Percentiles rank a stretch among this genome's conserved stretches.
Evolutionary conservation across 2,113 vertebrate genomes (phyloP).

Genomic region (Mormyrus iriodes): DNA sequence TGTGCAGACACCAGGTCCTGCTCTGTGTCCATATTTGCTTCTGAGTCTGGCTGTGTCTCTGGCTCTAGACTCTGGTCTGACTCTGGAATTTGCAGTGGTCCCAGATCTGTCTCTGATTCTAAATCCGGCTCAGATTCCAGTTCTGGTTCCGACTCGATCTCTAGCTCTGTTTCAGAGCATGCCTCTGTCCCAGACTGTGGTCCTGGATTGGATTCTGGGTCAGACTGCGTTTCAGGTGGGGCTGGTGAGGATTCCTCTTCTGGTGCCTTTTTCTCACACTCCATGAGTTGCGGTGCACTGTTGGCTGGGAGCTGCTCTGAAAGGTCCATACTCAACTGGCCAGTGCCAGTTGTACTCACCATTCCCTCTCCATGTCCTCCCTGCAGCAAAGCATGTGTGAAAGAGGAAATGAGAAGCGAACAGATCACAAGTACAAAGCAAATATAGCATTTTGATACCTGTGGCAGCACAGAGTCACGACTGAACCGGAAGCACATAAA

Average conservation of each 20-base stretch:
- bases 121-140: conserved; percentile 31
- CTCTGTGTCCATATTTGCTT: conserved; percentile 42
- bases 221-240: neutral
- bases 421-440: neutral
- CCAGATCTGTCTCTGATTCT: conserved; percentile 14
- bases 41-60: neutral
- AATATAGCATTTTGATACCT: neutral
- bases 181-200: conserved; percentile 42
- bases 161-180: conserved; percentile 41
- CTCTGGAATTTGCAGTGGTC: conserved; percentile 37
- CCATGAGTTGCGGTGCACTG: neutral
- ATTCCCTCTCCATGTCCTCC: neutral
- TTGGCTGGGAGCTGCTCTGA: neutral
- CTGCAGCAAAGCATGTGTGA: neutral
- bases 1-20: conserved; percentile 42
- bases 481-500: neutral
- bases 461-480: neutral
- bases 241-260: conserved; percentile 21
- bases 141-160: conserved; percentile 17
- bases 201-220: conserved; percentile 17
- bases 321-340: neutral
- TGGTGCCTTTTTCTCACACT: neutral
- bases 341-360: neutral
- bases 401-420: neutral
- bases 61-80: conserved; percentile 21